Percentiles rank a stretch among this genome's conserved stretches.
phyloP scores from a whole-genome alignment of 2,888 invertebrate species.

The Oasisia sp. region DNA sequence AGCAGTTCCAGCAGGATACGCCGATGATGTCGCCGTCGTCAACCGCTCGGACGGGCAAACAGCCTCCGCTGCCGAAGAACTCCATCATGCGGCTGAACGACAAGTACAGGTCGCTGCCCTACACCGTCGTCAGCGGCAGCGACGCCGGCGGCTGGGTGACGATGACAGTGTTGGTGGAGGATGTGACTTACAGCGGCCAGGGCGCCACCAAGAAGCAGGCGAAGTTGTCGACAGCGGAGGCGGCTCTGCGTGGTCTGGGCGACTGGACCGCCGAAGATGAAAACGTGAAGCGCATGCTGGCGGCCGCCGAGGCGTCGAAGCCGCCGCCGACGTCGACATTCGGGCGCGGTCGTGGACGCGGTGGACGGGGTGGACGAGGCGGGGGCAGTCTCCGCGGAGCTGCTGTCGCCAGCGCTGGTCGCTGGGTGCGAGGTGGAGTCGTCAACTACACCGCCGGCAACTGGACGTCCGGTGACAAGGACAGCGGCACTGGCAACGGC shows the following conservation, averaged over 20 bases:
- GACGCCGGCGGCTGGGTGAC: not conserved
- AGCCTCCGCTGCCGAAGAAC: not conserved
- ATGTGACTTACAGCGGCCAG: not conserved
- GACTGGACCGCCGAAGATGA: not conserved
- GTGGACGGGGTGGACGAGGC: constrained; percentile 20
- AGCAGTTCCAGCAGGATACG: not conserved
- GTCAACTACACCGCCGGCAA: constrained; percentile 27
- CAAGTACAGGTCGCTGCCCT: not conserved
- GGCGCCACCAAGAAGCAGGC: not conserved
- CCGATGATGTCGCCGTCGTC: not conserved
- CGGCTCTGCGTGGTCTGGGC: not conserved
- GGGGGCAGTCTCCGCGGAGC: constrained; percentile 14
- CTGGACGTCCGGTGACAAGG: constrained; percentile 27
- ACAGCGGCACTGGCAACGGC: constrained; percentile 26
- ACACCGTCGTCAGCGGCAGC: not conserved
- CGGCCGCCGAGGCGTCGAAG: not conserved
- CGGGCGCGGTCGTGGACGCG: not conserved
- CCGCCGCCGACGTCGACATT: not conserved
- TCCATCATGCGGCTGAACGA: constrained; percentile 11
- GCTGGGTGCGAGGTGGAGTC: not conserved
- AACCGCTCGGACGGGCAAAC: not conserved
- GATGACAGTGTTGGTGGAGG: not conserved
- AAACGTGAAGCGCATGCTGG: not conserved
- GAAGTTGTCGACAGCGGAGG: not conserved
- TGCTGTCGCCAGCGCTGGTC: constrained; percentile 5